These are phyloP conservation scores for Scleropages formosus DNA, from an alignment of 2,797 vertebrate species.

Conservation along the genomic window DNA sequence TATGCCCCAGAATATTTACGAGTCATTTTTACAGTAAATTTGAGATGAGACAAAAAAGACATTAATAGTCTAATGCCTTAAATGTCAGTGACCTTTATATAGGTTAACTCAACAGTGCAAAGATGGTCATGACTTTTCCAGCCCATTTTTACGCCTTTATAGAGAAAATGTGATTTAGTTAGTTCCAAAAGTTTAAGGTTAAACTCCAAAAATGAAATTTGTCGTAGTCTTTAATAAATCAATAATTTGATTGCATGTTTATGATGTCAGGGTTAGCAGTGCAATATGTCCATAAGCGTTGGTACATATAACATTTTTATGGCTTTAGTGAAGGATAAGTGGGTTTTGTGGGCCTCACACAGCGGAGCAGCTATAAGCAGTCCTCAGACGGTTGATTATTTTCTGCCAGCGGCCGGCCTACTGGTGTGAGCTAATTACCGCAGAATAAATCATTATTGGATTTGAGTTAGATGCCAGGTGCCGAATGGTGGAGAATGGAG, in stretches of 20 bases:
- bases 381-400: neutral
- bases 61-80: neutral
- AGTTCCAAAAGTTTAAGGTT: neutral
- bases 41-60: constrained; percentile 10
- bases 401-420: neutral
- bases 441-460: constrained; percentile 18
- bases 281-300: neutral
- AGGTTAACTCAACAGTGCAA: neutral
- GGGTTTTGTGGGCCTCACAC: neutral
- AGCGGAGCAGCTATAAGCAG: neutral
- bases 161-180: neutral
- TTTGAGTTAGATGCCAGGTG: constrained; percentile 20
- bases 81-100: constrained; percentile 19
- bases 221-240: neutral
- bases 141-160: too few species aligned
- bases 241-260: constrained; percentile 9
- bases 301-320: neutral
- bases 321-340: neutral
- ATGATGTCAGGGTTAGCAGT: neutral
- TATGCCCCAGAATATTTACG: neutral
- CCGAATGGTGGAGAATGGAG: neutral
- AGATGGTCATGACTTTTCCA: too few species aligned
- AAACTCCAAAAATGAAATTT: neutral
- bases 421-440: constrained; percentile 3
- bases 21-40: constrained; percentile 10